phyloP scores from a whole-genome alignment of 2,113 vertebrate genomes.

The Pangasianodon gigas region DNA sequence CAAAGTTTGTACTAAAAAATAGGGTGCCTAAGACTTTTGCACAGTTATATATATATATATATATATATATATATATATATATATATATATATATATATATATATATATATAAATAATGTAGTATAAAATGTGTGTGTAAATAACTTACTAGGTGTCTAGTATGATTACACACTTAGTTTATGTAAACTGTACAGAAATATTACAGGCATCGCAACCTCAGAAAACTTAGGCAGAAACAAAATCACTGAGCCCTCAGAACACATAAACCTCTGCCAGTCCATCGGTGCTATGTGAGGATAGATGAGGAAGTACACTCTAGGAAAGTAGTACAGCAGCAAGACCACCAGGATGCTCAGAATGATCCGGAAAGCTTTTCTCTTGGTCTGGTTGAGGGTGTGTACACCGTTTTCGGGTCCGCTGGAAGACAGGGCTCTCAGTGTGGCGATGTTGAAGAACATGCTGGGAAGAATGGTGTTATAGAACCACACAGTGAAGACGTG shows the following conservation, averaged over 20 bases:
- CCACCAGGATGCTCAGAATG: constrained; percentile 24
- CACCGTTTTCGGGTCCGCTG: background rate
- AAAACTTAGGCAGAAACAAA: constrained; percentile 1
- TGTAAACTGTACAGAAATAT: constrained; percentile 24
- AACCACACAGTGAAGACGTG: background rate
- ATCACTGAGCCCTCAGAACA: constrained; percentile 11
- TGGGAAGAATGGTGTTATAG: background rate
- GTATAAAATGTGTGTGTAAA: no score
- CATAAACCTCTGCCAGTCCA: background rate
- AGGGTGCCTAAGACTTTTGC: no score
- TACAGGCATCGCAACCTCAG: background rate
- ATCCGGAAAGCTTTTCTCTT: constrained; percentile 45
- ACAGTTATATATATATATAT: no score
- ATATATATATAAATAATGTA: no score
- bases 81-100: no score
- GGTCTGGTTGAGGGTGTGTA: background rate
- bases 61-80: no score
- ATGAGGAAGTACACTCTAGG: background rate
- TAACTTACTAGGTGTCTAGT: background rate
- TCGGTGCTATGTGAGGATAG: background rate
- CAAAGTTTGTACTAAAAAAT: no score
- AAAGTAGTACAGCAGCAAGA: background rate
- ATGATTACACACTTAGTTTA: background rate
- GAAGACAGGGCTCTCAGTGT: constrained; percentile 4
- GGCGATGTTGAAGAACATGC: background rate